Percentiles rank a stretch among this genome's conserved stretches.
These are phyloP conservation scores for Empidonax traillii DNA, from an alignment of 2,113 vertebrate species.

Conservation along the genomic window DNA sequence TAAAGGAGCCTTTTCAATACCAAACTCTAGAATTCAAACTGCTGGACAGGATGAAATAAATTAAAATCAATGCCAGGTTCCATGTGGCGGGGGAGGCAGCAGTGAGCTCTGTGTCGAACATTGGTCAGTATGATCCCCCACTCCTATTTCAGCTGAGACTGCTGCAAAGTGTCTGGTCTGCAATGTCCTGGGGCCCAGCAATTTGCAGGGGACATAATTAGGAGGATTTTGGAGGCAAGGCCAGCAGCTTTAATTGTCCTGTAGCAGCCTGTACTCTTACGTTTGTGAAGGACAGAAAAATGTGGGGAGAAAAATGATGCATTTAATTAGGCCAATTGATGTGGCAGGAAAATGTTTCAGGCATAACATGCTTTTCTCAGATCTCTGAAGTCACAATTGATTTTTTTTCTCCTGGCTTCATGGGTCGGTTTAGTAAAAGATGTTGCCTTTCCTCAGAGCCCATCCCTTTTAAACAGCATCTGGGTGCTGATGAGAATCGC, in stretches of 20 bases:
- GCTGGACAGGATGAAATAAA: neutral
- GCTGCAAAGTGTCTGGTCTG: neutral
- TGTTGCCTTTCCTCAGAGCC: neutral
- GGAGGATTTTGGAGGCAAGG: neutral
- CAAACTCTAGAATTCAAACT: neutral
- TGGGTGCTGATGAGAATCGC: accelerated
- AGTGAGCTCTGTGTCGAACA: neutral
- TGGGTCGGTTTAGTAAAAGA: neutral
- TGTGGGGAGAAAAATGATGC: neutral
- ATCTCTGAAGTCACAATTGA: neutral
- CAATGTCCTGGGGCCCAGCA: neutral
- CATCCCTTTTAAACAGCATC: neutral
- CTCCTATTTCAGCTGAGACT: neutral
- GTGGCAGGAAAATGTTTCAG: neutral
- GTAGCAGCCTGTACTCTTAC: neutral
- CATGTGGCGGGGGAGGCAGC: neutral
- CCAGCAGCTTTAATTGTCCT: neutral
- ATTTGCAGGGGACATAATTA: neutral
- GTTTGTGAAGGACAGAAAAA: neutral
- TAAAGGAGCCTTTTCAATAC: neutral
- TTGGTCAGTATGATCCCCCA: accelerated
- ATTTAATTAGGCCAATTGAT: neutral
- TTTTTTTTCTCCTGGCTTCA: neutral
- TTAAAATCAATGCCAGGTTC: neutral
- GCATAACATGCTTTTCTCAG: neutral